phyloP scores from a whole-genome alignment of 2,888 invertebrate genomes.

The Ectemnius continuus region DNA sequence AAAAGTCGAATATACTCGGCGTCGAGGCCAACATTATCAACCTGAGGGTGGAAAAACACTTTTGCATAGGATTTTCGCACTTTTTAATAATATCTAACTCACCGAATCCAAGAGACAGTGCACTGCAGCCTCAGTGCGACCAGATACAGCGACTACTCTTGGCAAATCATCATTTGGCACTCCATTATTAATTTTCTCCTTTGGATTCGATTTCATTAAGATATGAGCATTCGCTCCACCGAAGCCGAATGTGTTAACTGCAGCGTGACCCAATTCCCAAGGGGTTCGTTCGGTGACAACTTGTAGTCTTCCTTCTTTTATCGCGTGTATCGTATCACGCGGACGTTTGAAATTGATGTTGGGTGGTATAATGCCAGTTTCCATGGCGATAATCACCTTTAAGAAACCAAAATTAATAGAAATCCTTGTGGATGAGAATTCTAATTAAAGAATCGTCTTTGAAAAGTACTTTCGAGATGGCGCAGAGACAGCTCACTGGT shows the following conservation, averaged over 20 bases:
- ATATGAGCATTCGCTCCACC: constrained; percentile 93
- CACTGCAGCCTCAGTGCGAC: constrained; percentile 89
- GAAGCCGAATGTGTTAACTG: constrained; percentile 95
- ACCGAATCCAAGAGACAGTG: constrained; percentile 83
- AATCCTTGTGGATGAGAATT: neutral
- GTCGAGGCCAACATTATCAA: constrained; percentile 81
- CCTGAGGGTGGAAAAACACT: constrained; percentile 48
- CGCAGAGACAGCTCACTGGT: constrained; percentile 90
- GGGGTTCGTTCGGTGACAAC: constrained; percentile 86
- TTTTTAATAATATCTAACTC: constrained; percentile 49
- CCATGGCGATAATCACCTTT: constrained; percentile 87
- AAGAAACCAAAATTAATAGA: neutral
- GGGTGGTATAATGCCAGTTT: constrained; percentile 88
- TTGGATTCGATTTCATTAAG: constrained; percentile 82
- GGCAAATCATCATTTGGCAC: constrained; percentile 84
- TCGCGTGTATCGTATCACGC: constrained; percentile 81
- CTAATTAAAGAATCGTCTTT: neutral
- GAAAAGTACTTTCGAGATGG: constrained; percentile 85
- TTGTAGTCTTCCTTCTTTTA: constrained; percentile 82
- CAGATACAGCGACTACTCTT: constrained; percentile 86
- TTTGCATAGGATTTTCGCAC: neutral
- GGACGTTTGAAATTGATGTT: constrained; percentile 89
- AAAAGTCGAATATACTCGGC: constrained; percentile 82
- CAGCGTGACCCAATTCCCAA: constrained; percentile 86
- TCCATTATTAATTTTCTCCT: constrained; percentile 82